phyloP scores from a whole-genome alignment of 2,888 invertebrate species.

The Hanleya hanleyi region DNA sequence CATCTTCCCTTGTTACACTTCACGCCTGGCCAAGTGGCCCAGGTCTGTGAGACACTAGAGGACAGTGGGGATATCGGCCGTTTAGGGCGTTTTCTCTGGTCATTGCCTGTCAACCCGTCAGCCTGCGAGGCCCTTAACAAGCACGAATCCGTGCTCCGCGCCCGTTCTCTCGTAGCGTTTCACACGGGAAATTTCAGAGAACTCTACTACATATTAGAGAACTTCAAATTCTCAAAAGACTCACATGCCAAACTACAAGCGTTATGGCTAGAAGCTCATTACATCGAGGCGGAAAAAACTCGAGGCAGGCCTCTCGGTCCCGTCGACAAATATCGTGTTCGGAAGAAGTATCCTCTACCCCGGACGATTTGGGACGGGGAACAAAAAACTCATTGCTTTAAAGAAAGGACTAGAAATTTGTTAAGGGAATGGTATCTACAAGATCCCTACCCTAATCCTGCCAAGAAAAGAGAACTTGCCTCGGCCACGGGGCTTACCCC shows the following conservation, averaged over 20 bases:
- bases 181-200: constrained; percentile 93
- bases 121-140: constrained; percentile 85
- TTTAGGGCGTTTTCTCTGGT: constrained; percentile 91
- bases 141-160: constrained; percentile 89
- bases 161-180: constrained; percentile 90
- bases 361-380: constrained; percentile 97
- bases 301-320: constrained; percentile 93
- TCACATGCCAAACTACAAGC: constrained; percentile 90
- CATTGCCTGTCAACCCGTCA: constrained; percentile 89
- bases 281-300: constrained; percentile 92
- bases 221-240: constrained; percentile 90
- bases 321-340: constrained; percentile 93
- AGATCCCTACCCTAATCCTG: constrained; percentile 92
- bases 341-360: constrained; percentile 94
- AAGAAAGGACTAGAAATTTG: constrained; percentile 92
- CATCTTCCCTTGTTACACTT: constrained; percentile 67
- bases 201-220: constrained; percentile 90
- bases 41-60: constrained; percentile 73
- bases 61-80: constrained; percentile 76
- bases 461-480: constrained; percentile 92
- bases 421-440: constrained; percentile 93
- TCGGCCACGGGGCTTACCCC: constrained; percentile 93
- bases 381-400: constrained; percentile 97
- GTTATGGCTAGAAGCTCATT: constrained; percentile 96
- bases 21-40: constrained; percentile 71